Percentiles rank a stretch among this genome's conserved stretches.
Evolutionary conservation across 1,140 invertebrate genomes (phyloP).

Genomic region (Eurosta solidaginis): DNA sequence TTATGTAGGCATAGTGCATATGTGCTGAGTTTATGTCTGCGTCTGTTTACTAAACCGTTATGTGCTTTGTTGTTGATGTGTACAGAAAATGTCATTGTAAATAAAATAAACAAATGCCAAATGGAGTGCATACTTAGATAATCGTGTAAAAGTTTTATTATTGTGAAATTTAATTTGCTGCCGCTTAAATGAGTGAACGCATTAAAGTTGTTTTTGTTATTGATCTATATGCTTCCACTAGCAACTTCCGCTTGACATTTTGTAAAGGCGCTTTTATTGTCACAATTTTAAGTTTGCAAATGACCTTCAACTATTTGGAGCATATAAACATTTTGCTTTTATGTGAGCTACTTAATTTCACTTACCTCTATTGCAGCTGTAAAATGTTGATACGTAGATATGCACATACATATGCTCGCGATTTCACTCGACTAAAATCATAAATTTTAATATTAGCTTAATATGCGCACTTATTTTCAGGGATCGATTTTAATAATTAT

Average conservation of each 20-base stretch:
- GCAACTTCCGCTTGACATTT: no score
- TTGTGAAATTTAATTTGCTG: background rate
- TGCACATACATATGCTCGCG: no score
- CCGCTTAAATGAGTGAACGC: background rate
- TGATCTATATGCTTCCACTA: background rate
- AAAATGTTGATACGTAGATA: no score
- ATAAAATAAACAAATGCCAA: conserved; percentile 7
- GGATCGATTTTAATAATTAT: no score
- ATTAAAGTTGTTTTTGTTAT: background rate
- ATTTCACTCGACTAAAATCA: background rate
- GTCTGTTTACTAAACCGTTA: background rate
- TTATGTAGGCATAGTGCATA: background rate
- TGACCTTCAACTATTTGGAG: no score
- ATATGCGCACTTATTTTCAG: conserved; percentile 4
- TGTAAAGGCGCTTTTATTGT: background rate
- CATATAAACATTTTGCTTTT: background rate
- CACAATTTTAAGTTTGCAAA: background rate
- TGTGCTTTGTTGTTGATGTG: background rate
- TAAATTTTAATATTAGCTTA: background rate
- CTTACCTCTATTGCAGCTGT: background rate
- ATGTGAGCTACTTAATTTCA: background rate
- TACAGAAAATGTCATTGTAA: background rate
- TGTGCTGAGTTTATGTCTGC: background rate
- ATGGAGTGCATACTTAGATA: conserved; percentile 4
- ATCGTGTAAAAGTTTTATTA: background rate